Base-by-base conservation (phyloP, 2,888 invertebrate genomes). In the Lycocerus yunnanus region DNA sequence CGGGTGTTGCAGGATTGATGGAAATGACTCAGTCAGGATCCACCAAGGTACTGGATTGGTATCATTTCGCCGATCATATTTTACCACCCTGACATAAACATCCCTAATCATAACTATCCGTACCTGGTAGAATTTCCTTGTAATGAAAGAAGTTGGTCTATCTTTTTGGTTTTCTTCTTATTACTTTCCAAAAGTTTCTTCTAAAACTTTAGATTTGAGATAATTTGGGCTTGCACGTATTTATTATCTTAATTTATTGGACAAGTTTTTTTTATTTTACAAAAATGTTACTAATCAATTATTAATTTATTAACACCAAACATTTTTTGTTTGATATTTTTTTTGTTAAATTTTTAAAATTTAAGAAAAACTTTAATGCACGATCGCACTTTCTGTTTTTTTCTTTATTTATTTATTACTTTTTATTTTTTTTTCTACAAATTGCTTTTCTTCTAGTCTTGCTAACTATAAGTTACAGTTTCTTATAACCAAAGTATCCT, bases 1-100 rank as follows among this genome's bases (percentile, higher is more conserved):
- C 95, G 66, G 90, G 93, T 74, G 90, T 90, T 73, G 91, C 91
- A 84, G 91, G 91, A 68, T 90, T 92, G 78, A 87, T 92, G 81
- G 92, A 92, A 85, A 88, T 87, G 85, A 86, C 87, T 72, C 82
- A 86, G 72, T 86, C 87, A 79, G 85, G 84, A 81, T 84, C 85
- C 77, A 84, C 85, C 84, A 87, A 87, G 86, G 86, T 87, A 86
- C 84, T 84, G 78, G 85, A 84, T 83, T 86, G 86, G 86, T 86
- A 84, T 83, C 82, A 83, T 81, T 85, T 85, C 81, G 85, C 84
- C 81, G 85, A 85, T 83, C 81, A 80, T 80, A 79, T 84, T 68
- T 84, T 82, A 78, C 82, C 80, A 20, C 80, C 82, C 78, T 83
- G 82, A 80, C 58, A 68, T 63, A 58, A 63, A 63, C 72, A 15